Evolutionary conservation across 2,797 vertebrate genomes (phyloP), one percentile per base, ranked within the genome.

Genomic region (Antennarius maculatus): DNA sequence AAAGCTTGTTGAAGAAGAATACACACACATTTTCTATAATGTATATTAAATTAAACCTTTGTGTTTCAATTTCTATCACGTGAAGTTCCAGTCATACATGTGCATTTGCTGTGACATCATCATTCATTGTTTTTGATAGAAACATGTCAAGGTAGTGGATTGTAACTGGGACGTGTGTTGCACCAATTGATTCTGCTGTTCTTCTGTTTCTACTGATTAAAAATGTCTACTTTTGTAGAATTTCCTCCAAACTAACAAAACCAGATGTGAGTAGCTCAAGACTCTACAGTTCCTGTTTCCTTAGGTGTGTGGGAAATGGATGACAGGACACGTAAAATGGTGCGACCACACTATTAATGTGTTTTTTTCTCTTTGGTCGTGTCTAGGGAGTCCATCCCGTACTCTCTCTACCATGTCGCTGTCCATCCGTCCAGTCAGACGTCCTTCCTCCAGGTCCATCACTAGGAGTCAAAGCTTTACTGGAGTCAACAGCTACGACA

Each of bases 401-500:
- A 92, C 95, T 66, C 94, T 92, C 77, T 98, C 96, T 79, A 96
- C 95, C 76, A 99, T 99, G 97, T 98, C 97, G 8, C 95, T 99
- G 81, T 96, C 96, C 2, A 93, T 93, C 88, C 94, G 95, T 69
- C 96, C 96, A 1, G 90, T 94, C 81, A 95, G 95, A 81, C 94
- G 94, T 61, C 88, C 93, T 85, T 88, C 93, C 55, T 86, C 93
- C 84, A 92, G 90, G 86, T 93, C 94, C 91, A 95, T 99, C 93
- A 96, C 82, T 97, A 99, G 97, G 89, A 99, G 97, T 90, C 96
- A 98, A 89, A 98, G 97, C 69, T 99, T 98, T 28, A 96, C 95
- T 6, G 97, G 97, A 69, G 95, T 98, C 88, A 97, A 97, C 90
- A 94, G 93, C n/a, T 91, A 94, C 74, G 95, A 98, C 82, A 96